A percentile compares a stretch with the other conserved stretches of the same genome.
These are phyloP conservation scores for Lasioglossum villosulum DNA, from an alignment of 2,888 invertebrate species.

Conservation along the genomic window DNA sequence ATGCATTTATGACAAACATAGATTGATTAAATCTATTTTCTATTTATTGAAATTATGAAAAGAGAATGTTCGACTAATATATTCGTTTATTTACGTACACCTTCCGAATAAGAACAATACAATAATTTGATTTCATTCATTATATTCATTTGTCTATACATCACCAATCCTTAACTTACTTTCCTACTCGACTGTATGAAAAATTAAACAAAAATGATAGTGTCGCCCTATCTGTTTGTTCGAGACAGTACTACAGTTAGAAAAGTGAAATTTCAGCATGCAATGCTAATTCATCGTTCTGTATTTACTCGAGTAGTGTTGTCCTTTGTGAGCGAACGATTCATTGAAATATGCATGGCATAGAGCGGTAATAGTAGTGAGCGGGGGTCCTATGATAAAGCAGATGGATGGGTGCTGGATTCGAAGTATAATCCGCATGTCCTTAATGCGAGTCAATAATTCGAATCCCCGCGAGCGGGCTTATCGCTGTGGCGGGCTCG, in stretches of 20 bases:
- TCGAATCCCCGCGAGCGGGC: constrained; percentile 6
- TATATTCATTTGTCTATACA: no score
- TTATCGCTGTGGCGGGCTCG: constrained; percentile 7
- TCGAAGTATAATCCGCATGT: constrained; percentile 2
- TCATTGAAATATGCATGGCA: background rate
- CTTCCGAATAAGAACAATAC: no score
- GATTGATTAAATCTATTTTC: background rate
- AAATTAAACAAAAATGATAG: background rate
- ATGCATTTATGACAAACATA: background rate
- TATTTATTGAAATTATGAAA: background rate
- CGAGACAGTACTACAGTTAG: background rate
- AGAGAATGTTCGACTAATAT: background rate
- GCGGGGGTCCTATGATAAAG: background rate
- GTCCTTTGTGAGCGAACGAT: background rate
- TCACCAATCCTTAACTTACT: no score
- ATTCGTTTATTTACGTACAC: no score
- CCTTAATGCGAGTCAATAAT: constrained; percentile 14
- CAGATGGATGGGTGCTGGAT: background rate
- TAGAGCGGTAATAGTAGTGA: background rate
- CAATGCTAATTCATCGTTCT: background rate
- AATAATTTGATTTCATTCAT: no score
- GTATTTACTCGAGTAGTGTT: background rate
- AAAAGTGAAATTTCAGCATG: background rate
- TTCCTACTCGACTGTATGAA: background rate
- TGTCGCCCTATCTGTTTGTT: background rate